Evolutionary conservation across 1,140 invertebrate species (phyloP), one percentile per base, ranked within the genome.

Genomic region (Nixonia krombeini): DNA sequence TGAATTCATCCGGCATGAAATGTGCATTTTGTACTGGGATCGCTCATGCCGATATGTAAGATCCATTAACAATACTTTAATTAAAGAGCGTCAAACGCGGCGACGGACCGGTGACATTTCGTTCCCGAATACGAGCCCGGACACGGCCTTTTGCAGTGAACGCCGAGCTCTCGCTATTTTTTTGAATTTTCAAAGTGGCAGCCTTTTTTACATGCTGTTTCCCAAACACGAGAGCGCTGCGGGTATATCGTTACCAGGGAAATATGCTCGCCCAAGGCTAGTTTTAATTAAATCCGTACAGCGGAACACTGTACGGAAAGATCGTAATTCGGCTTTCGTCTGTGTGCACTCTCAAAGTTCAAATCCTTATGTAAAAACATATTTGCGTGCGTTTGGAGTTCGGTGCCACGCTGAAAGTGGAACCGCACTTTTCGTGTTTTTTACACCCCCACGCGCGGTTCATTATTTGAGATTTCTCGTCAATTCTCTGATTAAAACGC

Each of bases 241-340:
- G 63, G 70, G 69, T 65, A 61, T 67, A 74, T 68, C 62, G 70
- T 67, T 65, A 73, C 51, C 57, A 62, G 61, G 62, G 68, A 79
- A 79, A 78, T 78, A 77, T 77, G 72, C 75, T 76, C 62, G 71
- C 76, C 73, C 56, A 62, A 58, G 75, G 75, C 72, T 74, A 73
- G 71, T 74, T 80, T 80, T 80, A 79, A 80, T 80, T 78, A 80
- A 80, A 79, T 80, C 72, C 61, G 63, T 61, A 56, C 56, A 59
- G 52, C 65, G 51, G 59, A 55, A 63, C 25, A 51, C 13, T 51
- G 50, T 41, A 56, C 50, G 61, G 58, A 55, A 76, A 76, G 73
- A 70, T 69, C 74, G 58, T 71, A 72, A 76, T 68, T 73, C 69
- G 55, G 61, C 73, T 49, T 50, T 51, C 31, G 12, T 35, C n/a